Conservation (phyloP, 37 sponge, comb jelly and placozoan genomes). For the Aplysina aerophoba region DNA sequence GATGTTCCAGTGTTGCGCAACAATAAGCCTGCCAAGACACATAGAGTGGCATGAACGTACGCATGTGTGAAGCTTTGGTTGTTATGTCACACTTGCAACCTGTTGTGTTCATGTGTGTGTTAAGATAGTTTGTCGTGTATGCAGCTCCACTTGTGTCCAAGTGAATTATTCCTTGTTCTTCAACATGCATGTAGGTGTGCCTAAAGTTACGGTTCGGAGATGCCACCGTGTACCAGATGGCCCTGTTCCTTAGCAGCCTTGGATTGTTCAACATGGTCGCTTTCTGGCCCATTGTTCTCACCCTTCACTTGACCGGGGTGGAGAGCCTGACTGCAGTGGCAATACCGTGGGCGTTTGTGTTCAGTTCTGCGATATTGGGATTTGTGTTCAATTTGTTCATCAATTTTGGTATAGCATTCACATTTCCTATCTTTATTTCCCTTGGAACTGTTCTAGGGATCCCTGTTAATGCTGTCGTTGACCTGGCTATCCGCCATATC, state of each 20-base stretch:
- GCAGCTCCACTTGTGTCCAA: no score
- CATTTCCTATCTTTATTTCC: constrained; percentile 91
- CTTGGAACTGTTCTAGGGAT: constrained; percentile 89
- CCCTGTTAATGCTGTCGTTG: constrained; percentile 84
- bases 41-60: no score
- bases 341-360: constrained; percentile 77
- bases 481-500: constrained; percentile 50
- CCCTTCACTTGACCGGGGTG: constrained; percentile 53
- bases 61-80: neutral
- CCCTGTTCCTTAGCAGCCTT: constrained; percentile 73
- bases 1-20: no score
- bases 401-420: constrained; percentile 93
- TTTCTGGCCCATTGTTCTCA: constrained; percentile 74
- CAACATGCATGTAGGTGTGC: constrained; percentile 52
- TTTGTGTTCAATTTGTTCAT: constrained; percentile 85
- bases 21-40: no score
- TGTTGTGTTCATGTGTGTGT: no score
- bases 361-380: constrained; percentile 47
- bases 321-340: constrained; percentile 49
- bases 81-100: no score
- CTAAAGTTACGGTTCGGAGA: constrained; percentile 79
- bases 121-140: neutral
- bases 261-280: constrained; percentile 70
- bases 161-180: no score
- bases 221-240: constrained; percentile 83